Conservation (phyloP, 1,140 invertebrate species). For the Aphidius ervi region DNA sequence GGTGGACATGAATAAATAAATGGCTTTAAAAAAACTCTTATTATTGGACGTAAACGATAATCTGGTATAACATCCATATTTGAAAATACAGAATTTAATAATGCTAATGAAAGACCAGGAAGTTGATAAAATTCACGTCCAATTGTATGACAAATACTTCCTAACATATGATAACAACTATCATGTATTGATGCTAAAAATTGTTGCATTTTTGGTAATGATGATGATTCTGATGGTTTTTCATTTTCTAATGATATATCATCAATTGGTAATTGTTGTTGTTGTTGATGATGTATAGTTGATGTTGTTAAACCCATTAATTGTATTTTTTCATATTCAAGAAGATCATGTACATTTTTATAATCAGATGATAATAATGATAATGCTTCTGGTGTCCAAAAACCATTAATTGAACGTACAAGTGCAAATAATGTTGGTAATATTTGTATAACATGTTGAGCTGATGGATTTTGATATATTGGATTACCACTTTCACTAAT, state of each 20-base stretch:
- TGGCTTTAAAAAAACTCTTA: slow-evolving; percentile 79
- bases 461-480: slow-evolving; percentile 79
- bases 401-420: slow-evolving; percentile 71
- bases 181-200: slow-evolving; percentile 70
- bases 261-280: slow-evolving; percentile 38
- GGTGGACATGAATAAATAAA: slow-evolving; percentile 82
- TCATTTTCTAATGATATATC: slow-evolving; percentile 39
- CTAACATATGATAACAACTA: slow-evolving; percentile 73
- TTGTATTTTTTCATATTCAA: slow-evolving; percentile 68
- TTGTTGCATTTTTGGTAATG: slow-evolving; percentile 75
- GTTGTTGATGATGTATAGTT: slow-evolving; percentile 48
- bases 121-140: slow-evolving; percentile 79
- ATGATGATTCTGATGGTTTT: slow-evolving; percentile 36
- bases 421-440: slow-evolving; percentile 73
- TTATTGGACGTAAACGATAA: slow-evolving; percentile 74
- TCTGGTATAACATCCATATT: slow-evolving; percentile 78
- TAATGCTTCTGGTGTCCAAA: slow-evolving; percentile 69
- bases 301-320: slow-evolving; percentile 59
- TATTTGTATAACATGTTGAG: slow-evolving; percentile 73
- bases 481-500: slow-evolving; percentile 71
- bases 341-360: slow-evolving; percentile 63
- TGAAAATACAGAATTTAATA: slow-evolving; percentile 64
- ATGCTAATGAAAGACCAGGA: slow-evolving; percentile 59
- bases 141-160: slow-evolving; percentile 69
- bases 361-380: slow-evolving; percentile 56